Evolutionary conservation across 37 sponge, comb jelly and placozoan species (phyloP), one percentile per base, ranked within the genome.

Genomic region (Amphimedon queenslandica): DNA sequence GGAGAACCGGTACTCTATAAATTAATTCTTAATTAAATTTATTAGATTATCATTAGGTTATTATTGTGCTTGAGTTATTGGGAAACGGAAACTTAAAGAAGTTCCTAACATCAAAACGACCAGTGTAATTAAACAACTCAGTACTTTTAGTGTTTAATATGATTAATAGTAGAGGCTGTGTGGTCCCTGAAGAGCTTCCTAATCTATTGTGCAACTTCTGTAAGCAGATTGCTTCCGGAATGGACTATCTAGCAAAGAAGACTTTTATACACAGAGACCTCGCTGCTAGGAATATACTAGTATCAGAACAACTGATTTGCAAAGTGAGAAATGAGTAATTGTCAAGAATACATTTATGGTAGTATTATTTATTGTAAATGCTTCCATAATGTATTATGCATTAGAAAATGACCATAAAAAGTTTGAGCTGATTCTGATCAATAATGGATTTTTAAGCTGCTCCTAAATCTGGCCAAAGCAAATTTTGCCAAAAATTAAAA

Each of bases 1-100:
- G 86, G 72, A 66, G 75, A 82, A 35, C 89, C 89, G 16, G 89
- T 88, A 47, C 74, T 6, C 27, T 11, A 60, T 25, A n/a, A 60
- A 25, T 60, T n/a, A n/a, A 60, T 11, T 60, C 21, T 25, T 60
- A 60, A n/a, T 6, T n/a, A n/a, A 60, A 60, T 60, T 31, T 10
- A 13, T 66, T 34, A 57, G 30, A 27, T 51, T 18, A 35, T 37
- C 18, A 53, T 21, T 34, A 76, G 76, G 64, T 39, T 30, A 76
- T 76, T 64, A 76, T 76, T 1, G 53, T 76, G 4, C 55, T 76
- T 27, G 76, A 76, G 16, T 34, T 76, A 40, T 33, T 76, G 53
- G 53, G 43, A 1, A 76, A 64, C 23, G 76, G 66, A 64, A 64
- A 76, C 13, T 43, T 76, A 3, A 63, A 36, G 13, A 64, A 40